A percentile compares a stretch with the other conserved stretches of the same genome.
Evolutionary conservation across 2,888 invertebrate species (phyloP).

Genomic region (Drosophila parthenogenetica): DNA sequence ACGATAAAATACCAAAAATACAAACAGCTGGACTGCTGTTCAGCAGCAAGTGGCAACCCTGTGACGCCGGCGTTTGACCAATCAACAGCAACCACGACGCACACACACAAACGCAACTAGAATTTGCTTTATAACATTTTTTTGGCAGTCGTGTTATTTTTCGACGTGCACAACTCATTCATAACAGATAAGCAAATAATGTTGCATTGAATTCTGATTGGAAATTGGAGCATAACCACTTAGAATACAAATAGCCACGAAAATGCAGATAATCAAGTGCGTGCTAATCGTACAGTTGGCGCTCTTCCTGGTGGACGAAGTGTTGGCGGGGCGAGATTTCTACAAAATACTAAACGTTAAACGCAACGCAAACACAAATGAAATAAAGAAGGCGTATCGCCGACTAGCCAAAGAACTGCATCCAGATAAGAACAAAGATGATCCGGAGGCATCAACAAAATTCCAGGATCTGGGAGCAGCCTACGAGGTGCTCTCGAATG

Average conservation of each 20-base stretch:
- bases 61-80: constrained; percentile 64
- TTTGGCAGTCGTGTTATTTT: constrained; percentile 67
- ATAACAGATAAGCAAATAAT: constrained; percentile 43
- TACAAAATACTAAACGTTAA: constrained; percentile 94
- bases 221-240: constrained; percentile 20
- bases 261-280: constrained; percentile 64
- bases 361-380: constrained; percentile 94
- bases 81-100: constrained; percentile 80
- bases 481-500: constrained; percentile 97
- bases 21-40: constrained; percentile 29
- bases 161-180: constrained; percentile 22
- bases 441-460: constrained; percentile 95
- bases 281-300: constrained; percentile 66
- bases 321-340: constrained; percentile 92
- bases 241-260: constrained; percentile 12
- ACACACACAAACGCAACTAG: constrained; percentile 65
- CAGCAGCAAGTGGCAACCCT: constrained; percentile 39
- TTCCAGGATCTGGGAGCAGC: constrained; percentile 98
- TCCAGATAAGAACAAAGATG: constrained; percentile 98
- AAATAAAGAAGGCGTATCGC: constrained; percentile 99
- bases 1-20: constrained; percentile 27
- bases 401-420: constrained; percentile 97
- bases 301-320: constrained; percentile 66
- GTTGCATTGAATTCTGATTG: constrained; percentile 35
- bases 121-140: constrained; percentile 41